These are phyloP conservation scores for Mechanitis messenoides DNA, from an alignment of 2,888 invertebrate species.

Conservation along the genomic window DNA sequence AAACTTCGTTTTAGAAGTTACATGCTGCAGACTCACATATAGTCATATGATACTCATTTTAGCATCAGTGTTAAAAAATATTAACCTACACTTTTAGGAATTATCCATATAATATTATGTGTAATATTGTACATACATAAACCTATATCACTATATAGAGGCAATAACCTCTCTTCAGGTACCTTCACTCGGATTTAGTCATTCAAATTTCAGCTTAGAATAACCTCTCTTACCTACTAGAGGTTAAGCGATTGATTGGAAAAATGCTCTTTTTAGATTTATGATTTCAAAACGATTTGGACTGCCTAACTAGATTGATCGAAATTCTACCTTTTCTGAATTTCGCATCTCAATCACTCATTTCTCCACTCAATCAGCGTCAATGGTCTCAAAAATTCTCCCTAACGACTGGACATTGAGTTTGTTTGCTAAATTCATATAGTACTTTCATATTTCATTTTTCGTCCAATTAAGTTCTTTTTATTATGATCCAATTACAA, in stretches of 20 bases:
- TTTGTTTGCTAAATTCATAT: conserved; percentile 23
- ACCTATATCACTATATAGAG: too few relatives aligned
- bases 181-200: too few relatives aligned
- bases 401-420: conserved; percentile 24
- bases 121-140: too few relatives aligned
- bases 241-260: neutral
- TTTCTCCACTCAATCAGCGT: conserved; percentile 27
- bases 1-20: too few relatives aligned
- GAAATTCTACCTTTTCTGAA: conserved; percentile 18
- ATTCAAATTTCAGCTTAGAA: too few relatives aligned
- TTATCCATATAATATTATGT: too few relatives aligned
- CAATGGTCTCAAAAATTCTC: conserved; percentile 26
- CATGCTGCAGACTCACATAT: too few relatives aligned
- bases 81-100: too few relatives aligned
- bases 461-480: neutral
- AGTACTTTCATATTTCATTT: conserved; percentile 6
- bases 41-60: too few relatives aligned
- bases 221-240: too few relatives aligned
- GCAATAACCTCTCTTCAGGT: too few relatives aligned
- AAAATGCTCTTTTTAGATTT: neutral
- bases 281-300: conserved; percentile 1
- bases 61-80: too few relatives aligned
- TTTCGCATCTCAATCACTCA: conserved; percentile 26
- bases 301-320: conserved; percentile 8
- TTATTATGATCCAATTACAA: conserved; percentile 22